Percentiles rank a stretch among this genome's conserved stretches.
These are phyloP conservation scores for Hycleus cichorii DNA, from an alignment of 1,140 invertebrate genomes.

Conservation along the genomic window DNA sequence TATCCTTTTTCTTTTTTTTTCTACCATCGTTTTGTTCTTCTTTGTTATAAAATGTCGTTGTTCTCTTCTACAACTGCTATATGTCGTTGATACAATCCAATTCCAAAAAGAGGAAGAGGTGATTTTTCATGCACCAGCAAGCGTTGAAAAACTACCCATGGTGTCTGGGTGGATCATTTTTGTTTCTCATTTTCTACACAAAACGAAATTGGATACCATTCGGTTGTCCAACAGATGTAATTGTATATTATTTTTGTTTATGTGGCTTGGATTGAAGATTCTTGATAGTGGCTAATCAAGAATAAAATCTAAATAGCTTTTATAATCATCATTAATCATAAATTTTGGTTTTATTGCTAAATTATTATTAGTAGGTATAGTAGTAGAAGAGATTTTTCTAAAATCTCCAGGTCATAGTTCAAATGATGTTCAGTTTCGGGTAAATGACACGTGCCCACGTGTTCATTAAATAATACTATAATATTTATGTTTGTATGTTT, in stretches of 20 bases:
- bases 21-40: neutral
- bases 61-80: neutral
- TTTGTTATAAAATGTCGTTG: too few relatives aligned
- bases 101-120: neutral
- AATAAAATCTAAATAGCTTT: neutral
- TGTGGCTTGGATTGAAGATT: neutral
- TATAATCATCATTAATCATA: too few relatives aligned
- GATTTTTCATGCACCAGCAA: too few relatives aligned
- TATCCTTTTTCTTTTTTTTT: neutral
- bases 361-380: too few relatives aligned
- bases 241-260: neutral
- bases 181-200: neutral
- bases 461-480: slow-evolving; percentile 11
- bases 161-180: too few relatives aligned
- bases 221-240: neutral
- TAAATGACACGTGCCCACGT: slow-evolving; percentile 20
- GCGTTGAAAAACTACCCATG: too few relatives aligned
- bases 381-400: too few relatives aligned
- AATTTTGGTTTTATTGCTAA: too few relatives aligned
- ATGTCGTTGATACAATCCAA: slow-evolving; percentile 8
- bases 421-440: neutral
- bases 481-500: neutral
- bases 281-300: neutral
- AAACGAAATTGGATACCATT: neutral
- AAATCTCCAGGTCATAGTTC: neutral